These are phyloP conservation scores for Menura novaehollandiae DNA, from an alignment of 2,113 vertebrate genomes.

Conservation along the genomic window DNA sequence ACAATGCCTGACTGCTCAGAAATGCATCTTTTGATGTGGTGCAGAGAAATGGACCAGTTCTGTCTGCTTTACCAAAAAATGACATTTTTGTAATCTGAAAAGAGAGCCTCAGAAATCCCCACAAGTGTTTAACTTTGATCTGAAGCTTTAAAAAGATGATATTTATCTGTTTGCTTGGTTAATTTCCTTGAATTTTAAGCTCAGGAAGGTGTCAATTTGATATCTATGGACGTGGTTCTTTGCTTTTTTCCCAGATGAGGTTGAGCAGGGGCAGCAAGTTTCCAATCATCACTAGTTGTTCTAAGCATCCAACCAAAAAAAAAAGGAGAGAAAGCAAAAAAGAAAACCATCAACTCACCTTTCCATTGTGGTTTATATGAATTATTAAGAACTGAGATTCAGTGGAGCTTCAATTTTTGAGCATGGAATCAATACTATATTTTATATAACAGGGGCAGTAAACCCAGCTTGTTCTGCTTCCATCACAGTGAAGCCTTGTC, in stretches of 20 bases:
- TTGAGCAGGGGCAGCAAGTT: slow-evolving; percentile 8
- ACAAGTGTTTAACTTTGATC: slow-evolving; percentile 50
- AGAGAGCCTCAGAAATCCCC: slow-evolving; percentile 34
- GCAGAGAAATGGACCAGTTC: slow-evolving; percentile 46
- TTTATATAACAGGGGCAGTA: slow-evolving; percentile 51
- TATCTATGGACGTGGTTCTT: neutral
- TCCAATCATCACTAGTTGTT: slow-evolving; percentile 8
- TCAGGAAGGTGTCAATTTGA: neutral
- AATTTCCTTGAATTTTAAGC: slow-evolving; percentile 42
- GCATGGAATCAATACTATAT: slow-evolving; percentile 49
- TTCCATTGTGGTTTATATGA: slow-evolving; percentile 46
- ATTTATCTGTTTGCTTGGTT: slow-evolving; percentile 52
- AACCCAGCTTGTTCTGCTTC: slow-evolving; percentile 12
- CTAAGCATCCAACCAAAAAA: slow-evolving; percentile 24
- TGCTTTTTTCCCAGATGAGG: neutral
- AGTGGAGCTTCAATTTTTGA: slow-evolving; percentile 17
- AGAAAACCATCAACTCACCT: slow-evolving; percentile 39
- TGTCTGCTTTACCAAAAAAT: slow-evolving; percentile 34
- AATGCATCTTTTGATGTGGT: slow-evolving; percentile 55
- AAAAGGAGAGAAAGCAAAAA: neutral
- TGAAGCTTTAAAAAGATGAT: slow-evolving; percentile 26
- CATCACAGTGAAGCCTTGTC: neutral
- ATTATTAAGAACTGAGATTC: slow-evolving; percentile 60
- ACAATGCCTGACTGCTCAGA: slow-evolving; percentile 63
- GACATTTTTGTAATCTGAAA: neutral